Base-by-base conservation (phyloP, 1,140 invertebrate species). In the Asobara japonica region DNA sequence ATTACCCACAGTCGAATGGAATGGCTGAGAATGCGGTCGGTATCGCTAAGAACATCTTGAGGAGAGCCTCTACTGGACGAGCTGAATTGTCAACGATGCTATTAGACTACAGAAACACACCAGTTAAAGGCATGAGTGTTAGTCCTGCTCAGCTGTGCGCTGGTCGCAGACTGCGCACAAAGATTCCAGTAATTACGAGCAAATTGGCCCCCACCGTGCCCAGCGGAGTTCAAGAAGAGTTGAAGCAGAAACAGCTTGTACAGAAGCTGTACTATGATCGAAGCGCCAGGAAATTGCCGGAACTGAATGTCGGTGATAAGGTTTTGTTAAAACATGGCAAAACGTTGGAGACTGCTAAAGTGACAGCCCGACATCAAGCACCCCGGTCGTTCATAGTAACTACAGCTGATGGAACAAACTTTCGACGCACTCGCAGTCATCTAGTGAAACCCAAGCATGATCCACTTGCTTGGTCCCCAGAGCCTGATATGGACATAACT, bases 1-100 rank as follows among this genome's bases (percentile, higher is more conserved):
- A 56, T 7, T 78, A 82, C 66, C 74, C 79, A 5, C 68, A 77
- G 29, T 78, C 76, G 0, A 82, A 81, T 68, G 77, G 81, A 5
- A 62, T 77, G 38, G 77, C 72, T 10, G 78, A 80, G 71, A 38
- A 74, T 45, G 71, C 68, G 30, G 73, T 82, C 3, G 56, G 72
- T 31, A 80, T 66, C n/a, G 48, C 77, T 18, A 80, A 80, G 61
- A 69, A 66, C 25, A 38, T 78, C 8, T 38, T 79, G 8, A 71
- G 78, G 73, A 81, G 81, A 72, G 60, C 73, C 41, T 10, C 45
- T 6, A 45, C 76, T 8, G 71, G 72, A 33, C 73, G 69, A 36
- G 48, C 38, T 10, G 78, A 80, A 29, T 65, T 71, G 38, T 69
- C 72, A 20, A 18, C 80, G 3, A 68, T 71, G 0, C 69, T 80